Base-by-base conservation (phyloP, 2,888 invertebrate genomes). In the Tetragonula carbonaria region DNA sequence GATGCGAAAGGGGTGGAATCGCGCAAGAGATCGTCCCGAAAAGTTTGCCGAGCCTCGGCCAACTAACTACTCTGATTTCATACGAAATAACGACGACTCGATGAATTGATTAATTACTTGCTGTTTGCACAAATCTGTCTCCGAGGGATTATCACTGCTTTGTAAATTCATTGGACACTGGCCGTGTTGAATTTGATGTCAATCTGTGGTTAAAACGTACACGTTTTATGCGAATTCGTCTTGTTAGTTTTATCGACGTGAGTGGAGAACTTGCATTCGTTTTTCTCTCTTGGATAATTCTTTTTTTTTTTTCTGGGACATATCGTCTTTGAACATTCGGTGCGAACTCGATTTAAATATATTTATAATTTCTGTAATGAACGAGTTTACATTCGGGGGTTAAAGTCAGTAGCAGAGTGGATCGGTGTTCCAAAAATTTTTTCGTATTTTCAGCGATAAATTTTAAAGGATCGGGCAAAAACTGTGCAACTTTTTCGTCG, bases 381-480 rank as follows among this genome's bases (percentile, higher is more conserved):
- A 8, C 38, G 38, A 38, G 8, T 45, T 8, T 11, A 45, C 23
- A 45, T 45, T 8, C 8, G 45, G 8, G 45, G 8, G 8, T 2
- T 28, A 6, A 38, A 38, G 8, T 38, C 1, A 1, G 38, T 1
- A 38, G 1, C 8, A 38, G 8, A 33, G 68, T 45, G 21, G 62
- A n/a, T n/a, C 4, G 21, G 18, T 51, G 66, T 71, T 66, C 45
- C 79, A 72, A 67, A 33, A 33, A 28, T 28, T 28, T 28, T 28
- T 28, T 28, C 33, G 33, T 28, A 67, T 55, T 28, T n/a, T 65
- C 50, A 59, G 57, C 53, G 53, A 57, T 33, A 59, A 67, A 73
- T 80, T 68, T 80, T 62, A 80, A 73, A 80, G 67, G 13, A 62
- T 51, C 45, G 33, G 5, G 18, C 33, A n/a, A 28, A 33, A 6